Percentiles rank a stretch among this genome's conserved stretches.
phyloP scores from a whole-genome alignment of 2,797 vertebrate species.

The Psittacula derbiana region DNA sequence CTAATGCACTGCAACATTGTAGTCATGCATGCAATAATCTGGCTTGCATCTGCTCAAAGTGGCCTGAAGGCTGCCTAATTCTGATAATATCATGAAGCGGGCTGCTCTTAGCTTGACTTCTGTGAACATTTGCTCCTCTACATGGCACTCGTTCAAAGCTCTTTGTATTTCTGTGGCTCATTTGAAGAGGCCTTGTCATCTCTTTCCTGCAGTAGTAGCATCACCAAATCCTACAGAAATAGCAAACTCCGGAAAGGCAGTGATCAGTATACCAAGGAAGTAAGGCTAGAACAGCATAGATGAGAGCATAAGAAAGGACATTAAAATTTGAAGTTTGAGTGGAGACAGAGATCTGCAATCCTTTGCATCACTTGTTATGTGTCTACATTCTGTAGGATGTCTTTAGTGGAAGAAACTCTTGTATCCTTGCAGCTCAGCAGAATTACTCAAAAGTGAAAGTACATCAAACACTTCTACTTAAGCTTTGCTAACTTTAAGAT shows the following conservation, averaged over 20 bases:
- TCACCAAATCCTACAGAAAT: neutral
- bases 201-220: slow-evolving; percentile 14
- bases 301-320: neutral
- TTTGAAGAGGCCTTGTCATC: slow-evolving; percentile 55
- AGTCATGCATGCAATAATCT: slow-evolving; percentile 67
- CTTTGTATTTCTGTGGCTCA: slow-evolving; percentile 45
- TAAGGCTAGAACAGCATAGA: neutral
- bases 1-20: slow-evolving; percentile 63
- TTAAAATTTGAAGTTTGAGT: neutral
- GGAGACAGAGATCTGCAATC: neutral
- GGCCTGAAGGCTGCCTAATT: slow-evolving; percentile 61
- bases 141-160: slow-evolving; percentile 66
- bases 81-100: slow-evolving; percentile 48
- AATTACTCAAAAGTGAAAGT: neutral
- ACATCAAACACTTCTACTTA: neutral
- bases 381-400: neutral
- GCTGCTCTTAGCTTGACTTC: slow-evolving; percentile 70
- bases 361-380: neutral
- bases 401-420: neutral
- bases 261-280: neutral
- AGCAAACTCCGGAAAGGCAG: neutral
- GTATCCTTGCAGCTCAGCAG: neutral
- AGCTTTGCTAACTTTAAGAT: neutral
- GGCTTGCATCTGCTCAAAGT: slow-evolving; percentile 60
- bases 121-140: slow-evolving; percentile 66